Base-by-base conservation (phyloP, 2,888 invertebrate species). In the Cheilosia vulpina region DNA sequence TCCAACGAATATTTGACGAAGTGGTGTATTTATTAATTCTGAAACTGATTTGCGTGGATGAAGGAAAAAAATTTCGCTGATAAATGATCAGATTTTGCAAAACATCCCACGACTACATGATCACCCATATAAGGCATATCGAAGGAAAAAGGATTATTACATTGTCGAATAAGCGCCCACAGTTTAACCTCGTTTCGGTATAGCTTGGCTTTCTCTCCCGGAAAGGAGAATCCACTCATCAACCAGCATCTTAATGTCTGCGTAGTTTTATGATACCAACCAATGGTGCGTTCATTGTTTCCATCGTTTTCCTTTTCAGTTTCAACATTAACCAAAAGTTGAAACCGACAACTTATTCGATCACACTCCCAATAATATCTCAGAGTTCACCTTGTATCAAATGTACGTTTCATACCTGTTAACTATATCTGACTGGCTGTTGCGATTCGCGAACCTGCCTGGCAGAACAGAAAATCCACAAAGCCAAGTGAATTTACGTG, bases 331-430 rank as follows among this genome's bases (percentile, higher is more conserved):
- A 58, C 62, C 62, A 52, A 83, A 77, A 60, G 41, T 7, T 17
- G 7, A 31, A 66, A 57, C 50, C 13, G 21, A 69, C 45, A 72
- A 72, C 24, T 24, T 7, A 75, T 31, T 63, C 68, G 55, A 73
- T 73, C 53, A 34, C 60, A 63, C 62, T 55, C 55, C 80, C 75
- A 71, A 73, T 75, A 75, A 73, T 75, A 75, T 71, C 75, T 75
- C 60, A 21, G 71, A 19, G 71, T 52, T 80, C 69, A 80, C 84
- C 84, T 84, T 84, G 84, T 84, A 65, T 80, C 80, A 71, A 80
- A 84, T 84, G 84, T 80, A 79, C 62, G 79, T 53, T 69, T 69
- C 62, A 43, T 79, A 79, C 83, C 73, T 84, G 79, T 45, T 68
- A 52, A 83, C 78, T 72, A 73, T 65, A 53, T 43, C 34, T 57